A percentile compares a stretch with the other conserved stretches of the same genome.
Evolutionary conservation across 2,888 invertebrate genomes (phyloP).

Genomic region (Desoria tigrina): DNA sequence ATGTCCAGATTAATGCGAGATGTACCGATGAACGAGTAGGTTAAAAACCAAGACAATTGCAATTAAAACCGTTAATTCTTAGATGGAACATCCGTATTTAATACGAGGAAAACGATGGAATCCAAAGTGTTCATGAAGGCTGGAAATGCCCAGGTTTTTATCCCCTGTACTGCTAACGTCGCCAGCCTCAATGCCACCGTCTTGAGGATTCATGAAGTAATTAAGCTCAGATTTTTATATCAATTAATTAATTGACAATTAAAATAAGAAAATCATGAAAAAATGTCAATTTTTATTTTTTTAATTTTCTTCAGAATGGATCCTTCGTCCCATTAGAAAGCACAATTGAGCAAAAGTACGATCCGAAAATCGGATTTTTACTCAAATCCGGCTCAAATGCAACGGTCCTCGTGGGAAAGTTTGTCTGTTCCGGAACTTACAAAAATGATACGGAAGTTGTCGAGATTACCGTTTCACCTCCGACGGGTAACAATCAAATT

Average conservation of each 20-base stretch:
- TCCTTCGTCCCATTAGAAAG: constrained; percentile 36
- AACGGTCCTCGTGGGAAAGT: constrained; percentile 38
- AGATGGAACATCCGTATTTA: constrained; percentile 43
- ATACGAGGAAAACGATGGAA: constrained; percentile 39
- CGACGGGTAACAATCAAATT: constrained; percentile 25
- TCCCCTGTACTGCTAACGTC: constrained; percentile 43
- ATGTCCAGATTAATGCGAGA: no score
- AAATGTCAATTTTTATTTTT: not conserved
- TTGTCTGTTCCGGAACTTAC: constrained; percentile 40
- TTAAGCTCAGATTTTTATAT: not conserved
- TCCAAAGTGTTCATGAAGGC: constrained; percentile 36
- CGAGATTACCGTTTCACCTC: constrained; percentile 37
- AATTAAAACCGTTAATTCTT: no score
- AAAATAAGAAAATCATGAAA: not conserved
- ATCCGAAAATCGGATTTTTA: constrained; percentile 38
- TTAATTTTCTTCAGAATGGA: constrained; percentile 29
- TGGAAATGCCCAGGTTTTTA: constrained; percentile 36
- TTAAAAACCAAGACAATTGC: no score
- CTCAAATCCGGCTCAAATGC: constrained; percentile 31
- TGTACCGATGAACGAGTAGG: no score
- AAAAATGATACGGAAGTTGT: constrained; percentile 45
- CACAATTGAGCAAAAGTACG: constrained; percentile 37
- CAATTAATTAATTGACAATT: not conserved
- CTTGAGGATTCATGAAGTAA: constrained; percentile 38
- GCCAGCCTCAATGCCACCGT: constrained; percentile 41